Evolutionary conservation across 2,113 vertebrate genomes (phyloP), one percentile per base, ranked within the genome.

Genomic region (Hipposideros armiger): DNA sequence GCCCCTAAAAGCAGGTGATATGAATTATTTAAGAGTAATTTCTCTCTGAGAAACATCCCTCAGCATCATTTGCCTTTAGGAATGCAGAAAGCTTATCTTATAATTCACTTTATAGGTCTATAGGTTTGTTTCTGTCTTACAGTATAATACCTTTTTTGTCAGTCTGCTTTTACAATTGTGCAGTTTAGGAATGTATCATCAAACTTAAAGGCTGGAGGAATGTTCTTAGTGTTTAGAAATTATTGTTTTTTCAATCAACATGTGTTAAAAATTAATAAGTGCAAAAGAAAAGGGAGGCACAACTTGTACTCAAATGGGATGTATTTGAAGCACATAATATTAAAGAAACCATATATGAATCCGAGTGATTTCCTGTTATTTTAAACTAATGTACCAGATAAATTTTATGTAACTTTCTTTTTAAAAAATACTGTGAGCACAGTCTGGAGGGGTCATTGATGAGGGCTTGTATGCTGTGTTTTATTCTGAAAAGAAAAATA

Each of bases 1-100:
- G 0, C 28, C 40, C 95, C 91, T 95, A 89, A 98, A 98, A 97
- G 90, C 76, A 95, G 90, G 87, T 96, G 96, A 95, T 94, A 56
- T 88, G 94, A 98, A 97, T 50, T 72, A 98, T 97, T 83, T 95
- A 95, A 98, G 95, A 94, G 94, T 50, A 67, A 95, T 97, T 97
- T 96, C 0, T 1, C 84, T 11, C 60, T n/a, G 4, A 96, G 94
- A 96, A 97, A 77, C 92, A 81, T 91, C 96, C 84, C 67, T 54
- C 84, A 60, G 70, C 28, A 90, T 92, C 40, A 81, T 96, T 92
- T 97, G 45, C 97, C 95, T 98, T 96, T 94, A 93, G 95, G 96
- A 97, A 94, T 81, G 45, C 47, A 95, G 62, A 90, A 54, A 66
- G 32, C 78, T 94, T 78, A 54, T 76, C 80, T 72, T 74, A 11